Evolutionary conservation across 35 echinoderm and acorn worm genomes (phyloP), one percentile per base, ranked within the genome.

Genomic region (Nesometra sesokonis): DNA sequence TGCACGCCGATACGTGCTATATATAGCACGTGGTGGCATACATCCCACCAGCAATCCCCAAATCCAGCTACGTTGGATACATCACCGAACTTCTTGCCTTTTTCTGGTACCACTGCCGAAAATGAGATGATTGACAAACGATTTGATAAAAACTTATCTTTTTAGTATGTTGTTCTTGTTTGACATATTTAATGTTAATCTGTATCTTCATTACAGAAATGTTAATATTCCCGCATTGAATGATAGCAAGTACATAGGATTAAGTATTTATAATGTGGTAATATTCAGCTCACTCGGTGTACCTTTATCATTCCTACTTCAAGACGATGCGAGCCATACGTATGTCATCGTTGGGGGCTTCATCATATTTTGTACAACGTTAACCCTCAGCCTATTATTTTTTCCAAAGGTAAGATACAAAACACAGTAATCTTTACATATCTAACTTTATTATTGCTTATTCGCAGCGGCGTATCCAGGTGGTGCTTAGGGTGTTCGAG

Each of bases 231-330:
- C 92, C 17, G 95, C 95, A 23, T 78, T 91, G 38, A 98, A 98
- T 88, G 92, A 98, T 36, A 94, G 89, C 78, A 90, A 90, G 67
- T 98, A 92, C 30, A 98, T 98, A 76, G 95, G 89, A 43, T 46
- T 98, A 36, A 94, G 93, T 36, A 92, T 98, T 37, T 94, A 97
- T 52, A 98, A 93, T 39, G 92, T 98, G 36, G 92, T 98, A 9
- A 98, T 98, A n/a, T 98, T 98, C 90, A 97, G 95, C 57, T 92
- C 89, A 5, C 77, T 98, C 13, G 95, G 95, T 46, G 87, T 98
- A 76, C 92, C 95, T 11, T 52, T 98, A 33, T 98, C 95, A 4
- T 94, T 93, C 81, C 77, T 99, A 0, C 86, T 94, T 9, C 82
- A 82, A 2, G 93, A 94, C 23, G 94, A 94, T 85, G 87, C 87